Evolutionary conservation across 2,888 invertebrate genomes (phyloP).

Genomic region (Nomada flava): DNA sequence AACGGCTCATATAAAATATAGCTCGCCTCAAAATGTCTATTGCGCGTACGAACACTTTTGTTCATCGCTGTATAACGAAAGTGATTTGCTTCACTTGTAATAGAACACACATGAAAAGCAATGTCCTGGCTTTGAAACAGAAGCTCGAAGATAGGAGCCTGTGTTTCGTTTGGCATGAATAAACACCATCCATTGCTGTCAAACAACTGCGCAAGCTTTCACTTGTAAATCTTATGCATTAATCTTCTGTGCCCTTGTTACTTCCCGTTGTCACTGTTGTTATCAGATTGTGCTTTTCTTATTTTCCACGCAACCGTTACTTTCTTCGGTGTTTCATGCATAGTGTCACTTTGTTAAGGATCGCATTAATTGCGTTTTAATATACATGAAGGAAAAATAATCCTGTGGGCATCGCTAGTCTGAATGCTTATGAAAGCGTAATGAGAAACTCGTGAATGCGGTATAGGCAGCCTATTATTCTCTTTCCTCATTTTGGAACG

Average conservation of each 20-base stretch:
- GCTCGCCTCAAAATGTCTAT: not conserved
- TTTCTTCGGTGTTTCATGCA: slow-evolving; percentile 7
- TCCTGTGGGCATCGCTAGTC: not conserved
- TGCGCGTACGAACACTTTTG: not conserved
- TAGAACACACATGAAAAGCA: not conserved
- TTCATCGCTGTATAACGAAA: not conserved
- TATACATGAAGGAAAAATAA: not conserved
- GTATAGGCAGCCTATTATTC: not conserved
- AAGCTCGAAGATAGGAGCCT: slow-evolving; percentile 17
- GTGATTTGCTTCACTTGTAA: slow-evolving; percentile 1
- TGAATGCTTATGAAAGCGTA: not conserved
- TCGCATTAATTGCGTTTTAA: slow-evolving; percentile 3
- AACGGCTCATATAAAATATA: too few relatives aligned
- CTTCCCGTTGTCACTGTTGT: slow-evolving; percentile 20
- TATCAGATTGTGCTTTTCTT: slow-evolving; percentile 35
- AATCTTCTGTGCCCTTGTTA: slow-evolving; percentile 21
- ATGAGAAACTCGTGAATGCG: not conserved
- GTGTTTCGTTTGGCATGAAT: slow-evolving; percentile 39
- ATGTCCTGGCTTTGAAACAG: slow-evolving; percentile 13
- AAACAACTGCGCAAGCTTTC: slow-evolving; percentile 27
- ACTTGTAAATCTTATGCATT: slow-evolving; percentile 57
- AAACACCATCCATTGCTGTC: slow-evolving; percentile 26
- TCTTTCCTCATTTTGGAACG: not conserved
- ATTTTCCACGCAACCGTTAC: not conserved
- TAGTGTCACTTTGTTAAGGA: slow-evolving; percentile 7